phyloP scores from a whole-genome alignment of 2,797 vertebrate species.

The Nasua narica region DNA sequence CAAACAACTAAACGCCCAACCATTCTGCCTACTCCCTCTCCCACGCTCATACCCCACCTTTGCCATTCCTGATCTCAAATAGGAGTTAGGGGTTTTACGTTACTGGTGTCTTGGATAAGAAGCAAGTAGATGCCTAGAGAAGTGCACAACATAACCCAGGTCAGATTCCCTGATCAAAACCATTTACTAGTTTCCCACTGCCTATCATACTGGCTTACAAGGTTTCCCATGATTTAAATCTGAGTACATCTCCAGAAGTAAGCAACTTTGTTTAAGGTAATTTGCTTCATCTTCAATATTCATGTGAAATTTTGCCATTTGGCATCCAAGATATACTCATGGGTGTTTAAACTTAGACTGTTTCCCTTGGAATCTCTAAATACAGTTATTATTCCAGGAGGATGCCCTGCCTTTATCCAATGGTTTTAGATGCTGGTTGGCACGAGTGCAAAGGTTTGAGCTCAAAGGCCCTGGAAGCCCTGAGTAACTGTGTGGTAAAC shows the following conservation, averaged over 20 bases:
- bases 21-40: background rate
- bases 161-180: background rate
- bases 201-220: background rate
- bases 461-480: background rate
- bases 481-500: background rate
- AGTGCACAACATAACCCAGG: background rate
- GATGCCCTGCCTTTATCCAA: background rate
- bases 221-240: background rate
- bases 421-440: background rate
- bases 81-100: background rate
- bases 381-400: background rate
- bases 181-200: background rate
- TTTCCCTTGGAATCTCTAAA: conserved; percentile 15
- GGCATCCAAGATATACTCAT: background rate
- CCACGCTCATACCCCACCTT: background rate
- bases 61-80: background rate
- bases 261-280: background rate
- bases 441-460: background rate
- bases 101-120: background rate
- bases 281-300: conserved; percentile 31
- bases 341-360: background rate
- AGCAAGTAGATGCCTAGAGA: background rate
- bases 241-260: background rate
- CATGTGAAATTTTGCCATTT: background rate
- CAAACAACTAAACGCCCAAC: background rate